phyloP scores from a whole-genome alignment of 2,888 invertebrate species.

The Polydrusus tereticollis region DNA sequence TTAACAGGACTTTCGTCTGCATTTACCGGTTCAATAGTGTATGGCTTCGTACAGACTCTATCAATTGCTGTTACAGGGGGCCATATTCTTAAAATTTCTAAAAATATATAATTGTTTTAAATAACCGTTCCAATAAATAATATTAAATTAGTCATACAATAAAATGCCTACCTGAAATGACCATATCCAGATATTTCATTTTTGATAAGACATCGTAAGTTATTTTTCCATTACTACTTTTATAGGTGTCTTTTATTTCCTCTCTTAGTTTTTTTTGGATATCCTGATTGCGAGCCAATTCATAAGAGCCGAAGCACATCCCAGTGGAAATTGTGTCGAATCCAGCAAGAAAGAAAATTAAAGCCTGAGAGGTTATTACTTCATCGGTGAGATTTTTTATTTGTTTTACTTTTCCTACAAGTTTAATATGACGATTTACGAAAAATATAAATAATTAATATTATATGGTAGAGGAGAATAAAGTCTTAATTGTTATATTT shows the following conservation, averaged over 20 bases:
- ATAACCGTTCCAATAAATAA: no score
- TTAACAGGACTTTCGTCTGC: slow-evolving; percentile 48
- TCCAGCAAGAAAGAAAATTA: slow-evolving; percentile 69
- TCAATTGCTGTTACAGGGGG: slow-evolving; percentile 60
- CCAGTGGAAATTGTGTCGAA: slow-evolving; percentile 54
- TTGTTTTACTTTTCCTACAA: background rate
- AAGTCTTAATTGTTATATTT: no score
- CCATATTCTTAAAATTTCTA: slow-evolving; percentile 31
- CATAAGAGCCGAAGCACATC: slow-evolving; percentile 69
- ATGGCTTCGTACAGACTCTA: slow-evolving; percentile 66
- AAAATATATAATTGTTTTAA: no score
- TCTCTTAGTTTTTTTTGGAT: slow-evolving; percentile 69
- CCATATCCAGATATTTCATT: slow-evolving; percentile 60
- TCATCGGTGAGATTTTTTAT: background rate
- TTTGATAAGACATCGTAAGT: slow-evolving; percentile 69
- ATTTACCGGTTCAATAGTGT: slow-evolving; percentile 58
- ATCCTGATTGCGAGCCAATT: slow-evolving; percentile 73
- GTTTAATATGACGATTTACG: background rate
- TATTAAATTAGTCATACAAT: background rate
- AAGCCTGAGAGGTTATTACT: slow-evolving; percentile 71
- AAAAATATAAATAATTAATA: background rate
- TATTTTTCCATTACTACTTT: slow-evolving; percentile 61
- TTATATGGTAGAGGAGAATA: background rate
- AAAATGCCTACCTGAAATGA: background rate
- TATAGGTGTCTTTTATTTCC: slow-evolving; percentile 61